phyloP scores from a whole-genome alignment of 2,797 vertebrate species.

The Smutsia temminckii region DNA sequence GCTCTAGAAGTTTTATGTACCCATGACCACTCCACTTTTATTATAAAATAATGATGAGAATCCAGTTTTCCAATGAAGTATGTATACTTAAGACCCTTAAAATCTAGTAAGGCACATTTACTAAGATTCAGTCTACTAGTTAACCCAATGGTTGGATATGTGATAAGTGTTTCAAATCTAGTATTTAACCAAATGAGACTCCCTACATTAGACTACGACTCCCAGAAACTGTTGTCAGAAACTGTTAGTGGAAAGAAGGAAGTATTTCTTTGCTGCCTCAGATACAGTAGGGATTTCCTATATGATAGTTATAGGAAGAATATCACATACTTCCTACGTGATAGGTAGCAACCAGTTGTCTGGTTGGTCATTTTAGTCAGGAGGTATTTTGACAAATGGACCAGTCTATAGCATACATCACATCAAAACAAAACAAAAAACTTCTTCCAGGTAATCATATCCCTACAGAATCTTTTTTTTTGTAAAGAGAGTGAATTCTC shows the following conservation, averaged over 20 bases:
- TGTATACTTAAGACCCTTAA: background rate
- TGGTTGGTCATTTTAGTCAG: background rate
- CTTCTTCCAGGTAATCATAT: background rate
- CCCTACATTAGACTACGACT: background rate
- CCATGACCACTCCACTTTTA: background rate
- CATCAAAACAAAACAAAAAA: background rate
- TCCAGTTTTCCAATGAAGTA: background rate
- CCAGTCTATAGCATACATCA: background rate
- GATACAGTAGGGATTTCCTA: background rate
- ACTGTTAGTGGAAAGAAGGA: background rate
- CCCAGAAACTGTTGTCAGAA: background rate
- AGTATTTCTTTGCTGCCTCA: background rate
- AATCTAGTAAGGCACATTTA: background rate
- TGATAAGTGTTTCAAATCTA: constrained; percentile 9
- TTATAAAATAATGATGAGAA: background rate
- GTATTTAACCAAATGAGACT: background rate
- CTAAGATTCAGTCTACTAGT: background rate
- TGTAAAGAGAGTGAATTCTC: background rate
- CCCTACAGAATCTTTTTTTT: background rate
- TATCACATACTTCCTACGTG: too few species aligned
- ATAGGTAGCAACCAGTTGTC: background rate
- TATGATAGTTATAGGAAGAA: too few species aligned
- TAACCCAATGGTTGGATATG: background rate
- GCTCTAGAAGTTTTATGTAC: background rate
- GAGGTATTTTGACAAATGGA: background rate